A percentile compares a stretch with the other conserved stretches of the same genome.
Conservation (phyloP, 2,113 vertebrate species). For the Nannospalax galili region DNA sequence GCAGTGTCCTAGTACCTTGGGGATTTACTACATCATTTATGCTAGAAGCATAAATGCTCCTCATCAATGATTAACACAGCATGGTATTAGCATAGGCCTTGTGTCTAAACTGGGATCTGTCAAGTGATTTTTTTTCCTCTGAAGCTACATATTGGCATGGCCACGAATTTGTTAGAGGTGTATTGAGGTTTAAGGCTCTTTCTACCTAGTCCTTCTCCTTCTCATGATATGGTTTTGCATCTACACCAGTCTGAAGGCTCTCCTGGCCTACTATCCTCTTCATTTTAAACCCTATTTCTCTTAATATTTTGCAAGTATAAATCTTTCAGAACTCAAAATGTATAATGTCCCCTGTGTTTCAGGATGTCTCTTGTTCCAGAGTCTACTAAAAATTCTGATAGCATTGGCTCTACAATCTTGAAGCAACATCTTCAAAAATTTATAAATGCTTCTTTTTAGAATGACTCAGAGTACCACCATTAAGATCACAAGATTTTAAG, state of each 20-base stretch:
- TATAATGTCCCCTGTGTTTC: not conserved
- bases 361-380: not conserved
- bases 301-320: not conserved
- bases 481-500: slow-evolving; percentile 35
- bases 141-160: not conserved
- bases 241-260: not conserved
- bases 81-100: not conserved
- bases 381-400: not conserved
- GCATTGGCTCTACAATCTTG: not conserved
- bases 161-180: not conserved
- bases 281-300: not conserved
- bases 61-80: not conserved
- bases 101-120: not conserved
- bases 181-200: not conserved
- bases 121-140: not conserved
- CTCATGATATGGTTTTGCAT: not conserved
- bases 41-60: not conserved
- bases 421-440: not conserved
- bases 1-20: not conserved
- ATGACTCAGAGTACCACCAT: not conserved
- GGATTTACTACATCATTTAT: not conserved
- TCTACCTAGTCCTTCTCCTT: not conserved
- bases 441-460: slow-evolving; percentile 13
- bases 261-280: not conserved
- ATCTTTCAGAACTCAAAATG: not conserved